phyloP scores from a whole-genome alignment of 2,888 invertebrate species.

The Rhynchonema sp. region DNA sequence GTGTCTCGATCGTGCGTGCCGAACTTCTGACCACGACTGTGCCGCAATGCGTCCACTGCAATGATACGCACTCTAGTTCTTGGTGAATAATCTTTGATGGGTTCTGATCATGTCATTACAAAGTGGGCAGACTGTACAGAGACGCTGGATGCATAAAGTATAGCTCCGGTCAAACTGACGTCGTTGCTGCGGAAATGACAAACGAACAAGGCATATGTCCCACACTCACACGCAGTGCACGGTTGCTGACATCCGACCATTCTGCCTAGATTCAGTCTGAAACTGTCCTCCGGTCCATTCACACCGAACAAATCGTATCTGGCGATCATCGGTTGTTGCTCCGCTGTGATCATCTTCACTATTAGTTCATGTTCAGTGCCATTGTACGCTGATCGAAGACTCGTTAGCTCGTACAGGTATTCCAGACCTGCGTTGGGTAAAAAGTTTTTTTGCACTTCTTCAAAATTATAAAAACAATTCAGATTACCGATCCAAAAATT shows the following conservation, averaged over 20 bases:
- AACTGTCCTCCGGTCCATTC: background rate
- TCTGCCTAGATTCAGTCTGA: conserved; percentile 1
- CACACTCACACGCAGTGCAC: background rate
- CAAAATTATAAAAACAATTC: background rate
- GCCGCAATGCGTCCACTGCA: background rate
- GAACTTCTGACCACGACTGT: background rate
- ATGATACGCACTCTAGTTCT: no score
- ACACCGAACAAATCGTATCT: conserved; percentile 1
- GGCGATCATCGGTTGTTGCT: background rate
- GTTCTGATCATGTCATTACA: no score
- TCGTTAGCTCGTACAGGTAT: conserved; percentile 2
- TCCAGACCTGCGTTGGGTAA: conserved; percentile 6
- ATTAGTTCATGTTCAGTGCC: conserved; percentile 1
- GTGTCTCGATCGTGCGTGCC: conserved; percentile 1
- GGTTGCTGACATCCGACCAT: conserved; percentile 1
- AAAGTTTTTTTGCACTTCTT: background rate
- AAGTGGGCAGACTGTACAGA: no score
- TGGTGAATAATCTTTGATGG: no score
- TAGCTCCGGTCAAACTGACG: no score
- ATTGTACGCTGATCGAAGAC: background rate
- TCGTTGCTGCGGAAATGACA: no score
- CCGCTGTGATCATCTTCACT: background rate
- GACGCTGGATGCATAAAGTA: no score
- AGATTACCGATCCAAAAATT: background rate
- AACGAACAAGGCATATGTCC: no score